Evolutionary conservation across 2,113 vertebrate species (phyloP).

Genomic region (Myotis davidii): DNA sequence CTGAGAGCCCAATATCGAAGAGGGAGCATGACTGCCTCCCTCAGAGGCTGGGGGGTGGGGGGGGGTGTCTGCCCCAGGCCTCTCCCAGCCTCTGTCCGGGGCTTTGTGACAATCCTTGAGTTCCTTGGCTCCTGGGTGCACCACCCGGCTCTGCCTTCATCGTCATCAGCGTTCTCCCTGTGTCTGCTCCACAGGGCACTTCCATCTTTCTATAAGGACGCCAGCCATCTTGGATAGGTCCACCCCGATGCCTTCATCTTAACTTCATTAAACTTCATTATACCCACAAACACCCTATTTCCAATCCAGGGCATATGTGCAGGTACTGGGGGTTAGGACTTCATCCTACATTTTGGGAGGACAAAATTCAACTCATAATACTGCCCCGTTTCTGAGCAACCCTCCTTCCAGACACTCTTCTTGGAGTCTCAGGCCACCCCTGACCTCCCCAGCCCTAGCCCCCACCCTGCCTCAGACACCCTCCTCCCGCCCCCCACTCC

Average conservation of each 20-base stretch:
- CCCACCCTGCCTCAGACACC: not conserved
- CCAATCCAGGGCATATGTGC: not conserved
- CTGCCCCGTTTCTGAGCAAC: not conserved
- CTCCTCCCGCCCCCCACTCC: no score
- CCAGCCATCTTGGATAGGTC: not conserved
- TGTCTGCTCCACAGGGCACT: not conserved
- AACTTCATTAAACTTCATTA: not conserved
- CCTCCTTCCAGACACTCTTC: not conserved
- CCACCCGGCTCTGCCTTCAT: not conserved
- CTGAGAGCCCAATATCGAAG: not conserved
- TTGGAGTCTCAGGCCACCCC: not conserved
- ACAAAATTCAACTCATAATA: not conserved
- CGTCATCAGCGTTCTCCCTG: rapidly evolving
- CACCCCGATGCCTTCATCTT: not conserved
- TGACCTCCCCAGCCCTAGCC: not conserved
- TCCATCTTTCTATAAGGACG: not conserved
- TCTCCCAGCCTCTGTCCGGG: not conserved
- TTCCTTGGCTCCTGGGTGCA: not conserved
- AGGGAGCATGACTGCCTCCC: not conserved
- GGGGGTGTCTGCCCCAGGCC: not conserved
- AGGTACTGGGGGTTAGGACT: not conserved
- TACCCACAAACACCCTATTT: not conserved
- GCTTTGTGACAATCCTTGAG: not conserved
- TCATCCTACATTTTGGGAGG: not conserved
- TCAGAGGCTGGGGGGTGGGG: not conserved